phyloP scores from a whole-genome alignment of 2,797 vertebrate species.

The Podarcis lilfordi region DNA sequence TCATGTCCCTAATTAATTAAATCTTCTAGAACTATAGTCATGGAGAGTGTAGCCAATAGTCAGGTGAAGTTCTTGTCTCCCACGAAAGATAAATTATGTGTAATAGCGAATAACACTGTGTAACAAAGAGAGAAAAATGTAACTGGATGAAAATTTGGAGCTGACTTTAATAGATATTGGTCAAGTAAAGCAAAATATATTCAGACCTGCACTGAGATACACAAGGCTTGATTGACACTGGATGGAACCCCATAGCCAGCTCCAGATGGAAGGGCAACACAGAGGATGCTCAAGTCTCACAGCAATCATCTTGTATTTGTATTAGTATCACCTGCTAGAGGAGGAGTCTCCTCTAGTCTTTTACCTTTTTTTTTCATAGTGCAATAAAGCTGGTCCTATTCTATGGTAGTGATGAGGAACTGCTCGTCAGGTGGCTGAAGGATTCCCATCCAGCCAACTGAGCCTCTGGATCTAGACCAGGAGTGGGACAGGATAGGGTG shows the following conservation, averaged over 20 bases:
- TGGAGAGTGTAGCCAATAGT: neutral
- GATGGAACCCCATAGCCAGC: neutral
- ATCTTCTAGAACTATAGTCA: neutral
- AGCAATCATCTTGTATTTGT: neutral
- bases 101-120: no score
- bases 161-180: no score
- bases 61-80: neutral
- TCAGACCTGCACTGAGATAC: neutral
- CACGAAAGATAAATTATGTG: no score
- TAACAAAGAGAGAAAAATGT: no score
- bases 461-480: no score
- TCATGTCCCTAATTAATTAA: neutral
- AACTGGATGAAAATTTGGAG: no score
- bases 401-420: neutral
- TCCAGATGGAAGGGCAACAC: neutral
- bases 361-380: neutral
- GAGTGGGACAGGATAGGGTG: no score
- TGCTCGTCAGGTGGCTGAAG: no score
- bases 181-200: no score
- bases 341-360: neutral
- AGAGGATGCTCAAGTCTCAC: neutral
- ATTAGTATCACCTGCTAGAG: neutral
- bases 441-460: no score
- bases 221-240: neutral
- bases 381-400: neutral